A percentile compares a stretch with the other conserved stretches of the same genome.
phyloP scores from a whole-genome alignment of 2,797 vertebrate genomes.

The Propithecus deckenii region DNA sequence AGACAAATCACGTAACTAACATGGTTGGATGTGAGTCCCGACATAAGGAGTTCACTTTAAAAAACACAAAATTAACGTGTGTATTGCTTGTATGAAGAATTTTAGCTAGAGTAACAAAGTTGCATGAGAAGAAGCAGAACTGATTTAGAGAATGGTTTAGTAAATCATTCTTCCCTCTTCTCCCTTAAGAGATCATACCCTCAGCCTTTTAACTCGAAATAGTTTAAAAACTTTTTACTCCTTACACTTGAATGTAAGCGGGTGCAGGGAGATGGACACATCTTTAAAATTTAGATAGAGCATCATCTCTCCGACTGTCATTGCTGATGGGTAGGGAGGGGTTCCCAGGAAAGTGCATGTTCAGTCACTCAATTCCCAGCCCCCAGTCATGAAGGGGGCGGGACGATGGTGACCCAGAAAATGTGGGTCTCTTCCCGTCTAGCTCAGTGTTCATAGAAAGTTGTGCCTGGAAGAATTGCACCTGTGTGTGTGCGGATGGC shows the following conservation, averaged over 20 bases:
- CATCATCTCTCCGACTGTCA: neutral
- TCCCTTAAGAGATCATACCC: neutral
- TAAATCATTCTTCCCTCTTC: neutral
- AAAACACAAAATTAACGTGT: fast-evolving
- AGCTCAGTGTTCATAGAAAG: fast-evolving
- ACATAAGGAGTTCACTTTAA: neutral
- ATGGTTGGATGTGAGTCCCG: neutral
- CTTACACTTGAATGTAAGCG: neutral
- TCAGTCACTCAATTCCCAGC: neutral
- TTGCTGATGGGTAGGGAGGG: neutral
- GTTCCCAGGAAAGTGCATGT: neutral
- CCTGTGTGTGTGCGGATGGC: neutral
- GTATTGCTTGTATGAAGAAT: fast-evolving
- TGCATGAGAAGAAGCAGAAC: neutral
- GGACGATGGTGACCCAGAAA: neutral
- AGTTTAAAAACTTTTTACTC: neutral
- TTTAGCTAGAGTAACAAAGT: neutral
- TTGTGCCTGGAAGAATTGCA: neutral
- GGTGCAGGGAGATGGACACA: neutral
- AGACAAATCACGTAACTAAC: neutral
- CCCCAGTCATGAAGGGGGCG: neutral
- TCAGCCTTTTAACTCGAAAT: neutral
- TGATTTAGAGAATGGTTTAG: neutral
- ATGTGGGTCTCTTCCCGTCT: neutral
- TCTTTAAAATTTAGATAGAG: neutral